A percentile compares a stretch with the other conserved stretches of the same genome.
These are phyloP conservation scores for Lasioglossum zephyrum DNA, from an alignment of 2,888 invertebrate species.

Conservation along the genomic window DNA sequence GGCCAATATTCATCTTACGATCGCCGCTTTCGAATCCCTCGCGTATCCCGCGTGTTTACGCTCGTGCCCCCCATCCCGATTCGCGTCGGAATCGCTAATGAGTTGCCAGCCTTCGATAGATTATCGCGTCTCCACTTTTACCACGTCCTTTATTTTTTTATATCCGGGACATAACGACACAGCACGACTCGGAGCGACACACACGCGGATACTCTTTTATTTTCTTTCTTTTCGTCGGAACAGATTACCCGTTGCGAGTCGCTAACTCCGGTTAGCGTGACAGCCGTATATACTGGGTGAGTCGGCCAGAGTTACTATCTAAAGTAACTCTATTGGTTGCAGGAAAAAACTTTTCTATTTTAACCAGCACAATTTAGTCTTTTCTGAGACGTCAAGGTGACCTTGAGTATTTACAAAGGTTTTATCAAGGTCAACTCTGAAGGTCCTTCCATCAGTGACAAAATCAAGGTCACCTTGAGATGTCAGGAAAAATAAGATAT, in stretches of 20 bases:
- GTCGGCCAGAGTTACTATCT: no score
- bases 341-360: neutral
- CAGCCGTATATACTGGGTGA: neutral
- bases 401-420: neutral
- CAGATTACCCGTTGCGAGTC: neutral
- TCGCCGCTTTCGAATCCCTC: neutral
- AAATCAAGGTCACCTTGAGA: neutral
- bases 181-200: neutral
- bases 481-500: neutral
- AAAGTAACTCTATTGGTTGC: neutral
- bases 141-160: neutral
- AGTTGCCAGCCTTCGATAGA: neutral
- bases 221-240: neutral
- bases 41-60: neutral
- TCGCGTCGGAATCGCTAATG: neutral
- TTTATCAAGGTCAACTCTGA: neutral
- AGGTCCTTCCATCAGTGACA: neutral
- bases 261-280: neutral
- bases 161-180: neutral
- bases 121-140: neutral
- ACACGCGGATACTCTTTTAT: neutral
- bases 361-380: no score
- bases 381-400: neutral
- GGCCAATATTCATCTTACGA: constrained; percentile 19
- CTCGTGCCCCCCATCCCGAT: no score